These are phyloP conservation scores for Hypomesus transpacificus DNA, from an alignment of 2,113 vertebrate genomes.

Conservation along the genomic window DNA sequence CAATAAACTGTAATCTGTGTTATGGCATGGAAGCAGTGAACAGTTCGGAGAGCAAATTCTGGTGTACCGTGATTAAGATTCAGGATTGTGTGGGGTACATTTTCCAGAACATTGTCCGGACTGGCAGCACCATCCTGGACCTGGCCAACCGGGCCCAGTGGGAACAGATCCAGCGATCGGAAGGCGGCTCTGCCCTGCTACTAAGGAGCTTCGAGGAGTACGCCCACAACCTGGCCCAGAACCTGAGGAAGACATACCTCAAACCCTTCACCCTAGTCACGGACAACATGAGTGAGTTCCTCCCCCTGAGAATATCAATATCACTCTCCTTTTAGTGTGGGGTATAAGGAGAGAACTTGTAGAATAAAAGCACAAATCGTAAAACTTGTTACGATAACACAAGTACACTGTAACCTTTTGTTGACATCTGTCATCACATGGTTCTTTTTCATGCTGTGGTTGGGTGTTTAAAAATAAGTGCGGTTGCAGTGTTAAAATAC, in stretches of 20 bases:
- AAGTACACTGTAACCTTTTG: too few species aligned
- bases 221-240: constrained; percentile 74
- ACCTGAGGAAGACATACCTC: constrained; percentile 81
- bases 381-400: too few species aligned
- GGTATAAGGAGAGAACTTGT: too few species aligned
- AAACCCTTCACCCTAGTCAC: constrained; percentile 80
- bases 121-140: constrained; percentile 78
- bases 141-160: constrained; percentile 73
- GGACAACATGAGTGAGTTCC: constrained; percentile 79
- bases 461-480: background rate
- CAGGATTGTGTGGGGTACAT: background rate
- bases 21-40: too few species aligned
- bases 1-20: too few species aligned
- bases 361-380: too few species aligned
- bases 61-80: background rate
- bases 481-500: background rate
- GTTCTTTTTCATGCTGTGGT: too few species aligned
- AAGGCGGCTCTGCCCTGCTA: constrained; percentile 73
- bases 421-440: too few species aligned
- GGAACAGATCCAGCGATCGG: constrained; percentile 80
- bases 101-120: constrained; percentile 73
- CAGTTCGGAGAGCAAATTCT: too few species aligned
- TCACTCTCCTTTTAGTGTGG: too few species aligned
- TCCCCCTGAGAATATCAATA: background rate
- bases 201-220: constrained; percentile 78